These are phyloP conservation scores for Trichacis sp. DNA, from an alignment of 2,888 invertebrate genomes.

Conservation along the genomic window DNA sequence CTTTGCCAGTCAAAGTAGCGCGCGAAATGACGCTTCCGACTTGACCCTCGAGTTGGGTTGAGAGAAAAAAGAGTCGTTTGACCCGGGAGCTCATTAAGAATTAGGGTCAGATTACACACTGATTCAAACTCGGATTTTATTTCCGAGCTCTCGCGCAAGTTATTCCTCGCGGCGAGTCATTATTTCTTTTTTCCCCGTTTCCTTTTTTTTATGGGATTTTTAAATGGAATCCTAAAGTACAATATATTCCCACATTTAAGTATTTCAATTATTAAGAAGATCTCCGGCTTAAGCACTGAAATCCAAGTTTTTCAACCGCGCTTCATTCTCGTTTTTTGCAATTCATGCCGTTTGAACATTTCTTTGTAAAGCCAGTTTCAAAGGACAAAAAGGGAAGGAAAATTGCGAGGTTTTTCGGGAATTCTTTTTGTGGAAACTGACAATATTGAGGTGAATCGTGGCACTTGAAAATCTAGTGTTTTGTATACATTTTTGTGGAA, in stretches of 20 bases:
- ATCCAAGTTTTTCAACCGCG: neutral
- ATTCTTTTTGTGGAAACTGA: too few species aligned
- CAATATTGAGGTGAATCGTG: too few species aligned
- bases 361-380: neutral
- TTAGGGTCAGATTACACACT: conserved; percentile 4
- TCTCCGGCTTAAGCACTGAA: neutral
- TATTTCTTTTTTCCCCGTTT: neutral
- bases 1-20: neutral
- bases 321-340: neutral
- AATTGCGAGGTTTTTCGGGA: neutral
- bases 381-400: neutral
- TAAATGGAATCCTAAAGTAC: neutral
- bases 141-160: neutral
- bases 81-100: conserved; percentile 4
- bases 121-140: conserved; percentile 4
- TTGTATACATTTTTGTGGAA: too few species aligned
- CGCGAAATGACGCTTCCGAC: neutral
- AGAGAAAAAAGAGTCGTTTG: conserved; percentile 2
- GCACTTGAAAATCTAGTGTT: too few species aligned
- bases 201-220: neutral
- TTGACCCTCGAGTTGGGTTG: neutral
- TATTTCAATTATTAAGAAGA: neutral
- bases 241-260: neutral
- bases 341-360: neutral
- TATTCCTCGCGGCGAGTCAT: neutral